Evolutionary conservation across 2,888 invertebrate genomes (phyloP).

Genomic region (Apotomis capreana): DNA sequence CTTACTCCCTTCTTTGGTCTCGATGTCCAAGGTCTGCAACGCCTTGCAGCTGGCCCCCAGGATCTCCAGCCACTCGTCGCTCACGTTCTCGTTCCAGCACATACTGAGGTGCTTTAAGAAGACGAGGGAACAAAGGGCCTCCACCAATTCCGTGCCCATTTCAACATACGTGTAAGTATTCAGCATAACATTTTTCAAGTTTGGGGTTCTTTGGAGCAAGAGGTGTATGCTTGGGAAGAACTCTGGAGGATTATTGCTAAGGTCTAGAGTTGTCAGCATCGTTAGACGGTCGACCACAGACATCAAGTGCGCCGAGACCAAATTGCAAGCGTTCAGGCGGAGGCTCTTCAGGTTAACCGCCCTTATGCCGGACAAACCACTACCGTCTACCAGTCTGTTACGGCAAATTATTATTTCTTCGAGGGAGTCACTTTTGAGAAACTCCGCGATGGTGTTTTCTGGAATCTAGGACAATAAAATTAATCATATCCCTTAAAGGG

Average conservation of each 20-base stretch:
- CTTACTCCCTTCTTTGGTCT: not conserved
- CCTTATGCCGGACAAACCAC: slow-evolving; percentile 1
- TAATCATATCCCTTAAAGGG: too few relatives aligned
- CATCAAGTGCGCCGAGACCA: not conserved
- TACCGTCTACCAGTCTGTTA: not conserved
- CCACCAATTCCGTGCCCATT: not conserved
- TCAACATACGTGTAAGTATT: not conserved
- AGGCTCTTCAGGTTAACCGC: slow-evolving; percentile 3
- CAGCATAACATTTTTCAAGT: slow-evolving; percentile 8
- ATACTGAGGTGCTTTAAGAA: slow-evolving; percentile 9
- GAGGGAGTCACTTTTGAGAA: slow-evolving; percentile 11
- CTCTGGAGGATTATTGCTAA: slow-evolving; percentile 7
- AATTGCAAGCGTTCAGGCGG: slow-evolving; percentile 4
- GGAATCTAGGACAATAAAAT: slow-evolving; percentile 4
- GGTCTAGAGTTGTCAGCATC: slow-evolving; percentile 2
- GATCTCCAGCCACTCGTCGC: slow-evolving; percentile 9
- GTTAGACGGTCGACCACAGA: not conserved
- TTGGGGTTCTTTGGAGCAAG: not conserved
- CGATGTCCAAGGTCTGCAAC: slow-evolving; percentile 13
- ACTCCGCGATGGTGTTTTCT: slow-evolving; percentile 8
- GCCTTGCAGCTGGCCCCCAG: not conserved
- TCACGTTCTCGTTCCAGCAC: slow-evolving; percentile 20
- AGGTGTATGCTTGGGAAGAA: not conserved
- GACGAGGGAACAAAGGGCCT: not conserved
- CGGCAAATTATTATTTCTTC: slow-evolving; percentile 17